Evolutionary conservation across 2,113 vertebrate genomes (phyloP), one percentile per base, ranked within the genome.

Genomic region (Pagrus major): DNA sequence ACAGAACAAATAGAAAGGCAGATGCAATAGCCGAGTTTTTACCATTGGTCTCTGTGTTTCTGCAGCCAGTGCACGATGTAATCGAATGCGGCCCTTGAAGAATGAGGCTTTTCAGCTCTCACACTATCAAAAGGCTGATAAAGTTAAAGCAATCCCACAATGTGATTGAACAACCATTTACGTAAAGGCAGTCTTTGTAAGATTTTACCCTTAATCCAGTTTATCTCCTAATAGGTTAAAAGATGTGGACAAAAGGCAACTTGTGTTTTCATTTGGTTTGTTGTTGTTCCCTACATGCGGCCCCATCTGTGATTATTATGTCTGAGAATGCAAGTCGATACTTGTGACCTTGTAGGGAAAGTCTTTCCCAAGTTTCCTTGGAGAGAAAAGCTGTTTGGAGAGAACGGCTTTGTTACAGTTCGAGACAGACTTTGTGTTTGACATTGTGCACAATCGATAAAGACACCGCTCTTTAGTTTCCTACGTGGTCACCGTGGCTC

Each of bases 121-220:
- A 20, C n/a, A 21, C 33, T 14, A n/a, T 64, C 47, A 29, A 56
- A 52, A 47, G n/a, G 29, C 18, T 18, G 18, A 3, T 5, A 15
- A 9, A 74, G 54, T 44, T 41, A 61, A 67, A 60, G 35, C 35
- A 71, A 71, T 44, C 5, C 56, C 16, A 61, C 49, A 18, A 10
- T 46, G 71, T 63, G 55, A 70, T 15, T 63, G 49, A 69, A 63
- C 56, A 65, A 12, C 25, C 46, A 15, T n/a, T 79, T 56, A 71
- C 29, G 55, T 64, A 9, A 64, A 37, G 20, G 39, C 9, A 9
- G 47, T 21, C 67, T 71, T 39, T 64, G 49, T 56, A n/a, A 18
- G 20, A 42, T 54, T 42, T 54, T 21, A 4, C 20, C 46, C 44
- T 41, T 52, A 35, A 35, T 63, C 67, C 27, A 12, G 25, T 78